These are phyloP conservation scores for Apostichopus japonicus DNA, from an alignment of 35 echinoderm and acorn worm genomes.

Conservation along the genomic window DNA sequence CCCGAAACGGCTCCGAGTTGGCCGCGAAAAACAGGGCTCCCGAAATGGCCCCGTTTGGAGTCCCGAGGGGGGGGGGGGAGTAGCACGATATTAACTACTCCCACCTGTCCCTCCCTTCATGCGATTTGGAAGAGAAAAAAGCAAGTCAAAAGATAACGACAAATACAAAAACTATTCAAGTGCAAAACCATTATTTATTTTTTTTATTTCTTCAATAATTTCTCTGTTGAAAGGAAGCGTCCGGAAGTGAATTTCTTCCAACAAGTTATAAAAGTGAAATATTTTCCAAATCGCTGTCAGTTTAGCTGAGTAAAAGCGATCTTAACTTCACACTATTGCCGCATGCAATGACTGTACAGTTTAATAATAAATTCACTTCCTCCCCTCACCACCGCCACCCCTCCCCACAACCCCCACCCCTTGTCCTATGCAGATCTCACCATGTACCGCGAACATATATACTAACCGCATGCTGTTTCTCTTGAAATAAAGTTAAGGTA, in stretches of 20 bases:
- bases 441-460: not conserved
- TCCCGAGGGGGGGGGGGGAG: no score
- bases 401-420: not conserved
- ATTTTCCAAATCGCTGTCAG: not conserved
- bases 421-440: not conserved
- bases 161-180: not conserved
- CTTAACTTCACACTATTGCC: not conserved
- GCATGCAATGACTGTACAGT: not conserved
- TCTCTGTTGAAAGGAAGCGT: conserved; percentile 42
- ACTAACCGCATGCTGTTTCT: not conserved
- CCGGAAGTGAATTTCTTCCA: conserved; percentile 44
- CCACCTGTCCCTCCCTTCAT: no score
- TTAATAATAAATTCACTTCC: not conserved
- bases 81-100: no score
- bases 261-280: conserved; percentile 44
- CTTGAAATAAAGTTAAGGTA: not conserved
- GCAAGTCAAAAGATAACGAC: no score
- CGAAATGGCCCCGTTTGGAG: no score
- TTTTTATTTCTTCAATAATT: conserved; percentile 50
- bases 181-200: conserved; percentile 38
- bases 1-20: no score
- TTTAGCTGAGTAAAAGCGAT: not conserved
- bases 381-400: no score
- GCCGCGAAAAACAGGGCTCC: no score
- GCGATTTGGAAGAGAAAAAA: no score